These are phyloP conservation scores for Calidris pygmaea DNA, from an alignment of 2,113 vertebrate genomes.

Conservation along the genomic window DNA sequence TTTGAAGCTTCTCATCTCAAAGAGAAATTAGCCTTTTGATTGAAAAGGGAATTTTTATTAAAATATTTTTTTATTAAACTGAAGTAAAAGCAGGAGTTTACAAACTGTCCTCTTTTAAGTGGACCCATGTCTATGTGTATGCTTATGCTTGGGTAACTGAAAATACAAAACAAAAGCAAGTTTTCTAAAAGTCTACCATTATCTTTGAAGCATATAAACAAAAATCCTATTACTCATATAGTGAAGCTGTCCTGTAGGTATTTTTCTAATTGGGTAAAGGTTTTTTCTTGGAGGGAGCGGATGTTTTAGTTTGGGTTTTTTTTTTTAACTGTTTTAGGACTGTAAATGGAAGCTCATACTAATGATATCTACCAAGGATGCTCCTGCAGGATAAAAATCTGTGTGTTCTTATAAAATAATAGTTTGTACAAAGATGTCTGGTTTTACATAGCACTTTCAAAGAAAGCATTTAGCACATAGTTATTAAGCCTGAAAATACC, in stretches of 20 bases:
- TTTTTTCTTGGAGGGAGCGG: neutral
- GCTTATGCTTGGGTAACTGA: neutral
- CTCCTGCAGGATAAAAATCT: neutral
- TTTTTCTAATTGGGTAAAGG: neutral
- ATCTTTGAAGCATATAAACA: neutral
- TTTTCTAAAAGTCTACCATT: neutral
- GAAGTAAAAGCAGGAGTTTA: neutral
- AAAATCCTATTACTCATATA: neutral
- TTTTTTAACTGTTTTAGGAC: neutral
- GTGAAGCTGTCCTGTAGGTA: neutral
- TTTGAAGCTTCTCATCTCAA: conserved; percentile 20
- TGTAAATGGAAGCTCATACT: neutral
- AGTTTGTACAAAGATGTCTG: neutral
- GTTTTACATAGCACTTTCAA: neutral
- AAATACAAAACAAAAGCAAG: neutral
- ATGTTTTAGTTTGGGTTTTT: rapidly evolving
- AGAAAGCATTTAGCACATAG: neutral
- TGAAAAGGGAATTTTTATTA: neutral
- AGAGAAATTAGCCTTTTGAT: conserved; percentile 26
- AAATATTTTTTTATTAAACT: neutral
- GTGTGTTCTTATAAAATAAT: neutral
- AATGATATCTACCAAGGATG: neutral
- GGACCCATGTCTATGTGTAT: neutral
- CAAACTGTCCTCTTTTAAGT: neutral
- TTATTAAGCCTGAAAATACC: neutral